Evolutionary conservation across 1,140 invertebrate genomes (phyloP).

Genomic region (Penaeus japonicus): DNA sequence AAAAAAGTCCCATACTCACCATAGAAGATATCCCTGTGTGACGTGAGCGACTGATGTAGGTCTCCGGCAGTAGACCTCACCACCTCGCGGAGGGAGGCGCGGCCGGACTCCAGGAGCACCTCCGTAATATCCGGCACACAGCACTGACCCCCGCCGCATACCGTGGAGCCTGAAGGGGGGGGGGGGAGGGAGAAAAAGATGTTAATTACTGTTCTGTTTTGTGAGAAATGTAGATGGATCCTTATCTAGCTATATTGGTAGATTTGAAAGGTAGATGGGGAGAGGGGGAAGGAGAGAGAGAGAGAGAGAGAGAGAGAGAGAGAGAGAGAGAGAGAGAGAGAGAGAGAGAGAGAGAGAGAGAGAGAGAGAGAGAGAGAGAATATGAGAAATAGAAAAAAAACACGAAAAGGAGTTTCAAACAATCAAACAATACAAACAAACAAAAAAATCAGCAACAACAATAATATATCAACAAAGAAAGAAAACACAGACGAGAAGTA

Average conservation of each 20-base stretch:
- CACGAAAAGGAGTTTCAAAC: background rate
- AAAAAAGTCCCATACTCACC: too few species aligned
- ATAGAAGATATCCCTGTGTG: background rate
- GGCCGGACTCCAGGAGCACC: slow-evolving; percentile 4
- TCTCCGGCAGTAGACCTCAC: background rate
- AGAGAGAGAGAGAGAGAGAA: background rate
- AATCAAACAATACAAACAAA: background rate
- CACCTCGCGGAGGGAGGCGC: slow-evolving; percentile 9
- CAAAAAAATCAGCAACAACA: background rate
- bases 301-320: background rate
- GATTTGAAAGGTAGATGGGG: background rate
- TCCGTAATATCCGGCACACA: slow-evolving; percentile 27
- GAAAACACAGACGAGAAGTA: background rate
- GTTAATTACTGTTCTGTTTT: background rate
- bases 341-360: background rate
- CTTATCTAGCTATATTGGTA: background rate
- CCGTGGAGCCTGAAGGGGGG: background rate
- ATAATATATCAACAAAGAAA: background rate
- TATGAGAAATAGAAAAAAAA: background rate
- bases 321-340: background rate
- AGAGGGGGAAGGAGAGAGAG: background rate
- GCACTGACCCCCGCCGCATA: slow-evolving; percentile 26
- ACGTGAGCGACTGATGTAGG: background rate
- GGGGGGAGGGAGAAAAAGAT: background rate
- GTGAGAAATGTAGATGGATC: background rate